A percentile compares a stretch with the other conserved stretches of the same genome.
These are phyloP conservation scores for Grallaria varia DNA, from an alignment of 2,113 vertebrate genomes.

Conservation along the genomic window DNA sequence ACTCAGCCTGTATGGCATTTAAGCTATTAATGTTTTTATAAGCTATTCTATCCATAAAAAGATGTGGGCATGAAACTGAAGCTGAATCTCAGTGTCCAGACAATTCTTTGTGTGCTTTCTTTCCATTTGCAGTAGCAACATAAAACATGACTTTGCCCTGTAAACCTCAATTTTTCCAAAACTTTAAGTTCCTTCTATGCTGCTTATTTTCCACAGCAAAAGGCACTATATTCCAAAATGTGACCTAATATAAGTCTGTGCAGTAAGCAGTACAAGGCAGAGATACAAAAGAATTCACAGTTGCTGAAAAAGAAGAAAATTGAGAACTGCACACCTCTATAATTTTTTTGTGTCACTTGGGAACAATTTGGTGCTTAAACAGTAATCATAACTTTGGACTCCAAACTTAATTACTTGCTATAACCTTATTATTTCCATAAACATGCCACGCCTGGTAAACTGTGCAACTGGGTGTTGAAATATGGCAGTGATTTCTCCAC, in stretches of 20 bases:
- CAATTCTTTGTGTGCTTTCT: background rate
- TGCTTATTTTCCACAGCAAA: background rate
- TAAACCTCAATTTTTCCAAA: background rate
- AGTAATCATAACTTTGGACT: background rate
- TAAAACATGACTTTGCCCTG: background rate
- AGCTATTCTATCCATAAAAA: background rate
- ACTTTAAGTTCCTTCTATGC: background rate
- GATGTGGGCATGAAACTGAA: background rate
- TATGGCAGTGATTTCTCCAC: background rate
- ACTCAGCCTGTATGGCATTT: background rate
- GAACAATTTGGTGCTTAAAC: background rate
- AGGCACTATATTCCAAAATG: background rate
- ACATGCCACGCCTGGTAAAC: background rate
- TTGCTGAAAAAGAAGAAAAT: background rate
- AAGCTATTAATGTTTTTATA: background rate
- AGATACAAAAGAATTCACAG: background rate
- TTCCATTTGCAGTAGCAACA: background rate
- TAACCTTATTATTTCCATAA: background rate
- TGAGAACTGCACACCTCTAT: background rate
- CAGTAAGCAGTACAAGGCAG: background rate
- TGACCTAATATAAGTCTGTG: background rate
- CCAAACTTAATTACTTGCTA: background rate
- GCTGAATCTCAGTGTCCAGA: background rate
- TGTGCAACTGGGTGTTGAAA: background rate
- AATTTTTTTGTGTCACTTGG: background rate